A percentile compares a stretch with the other conserved stretches of the same genome.
Conservation (phyloP, 2,888 invertebrate species). For the Pseudanteris insignis region DNA sequence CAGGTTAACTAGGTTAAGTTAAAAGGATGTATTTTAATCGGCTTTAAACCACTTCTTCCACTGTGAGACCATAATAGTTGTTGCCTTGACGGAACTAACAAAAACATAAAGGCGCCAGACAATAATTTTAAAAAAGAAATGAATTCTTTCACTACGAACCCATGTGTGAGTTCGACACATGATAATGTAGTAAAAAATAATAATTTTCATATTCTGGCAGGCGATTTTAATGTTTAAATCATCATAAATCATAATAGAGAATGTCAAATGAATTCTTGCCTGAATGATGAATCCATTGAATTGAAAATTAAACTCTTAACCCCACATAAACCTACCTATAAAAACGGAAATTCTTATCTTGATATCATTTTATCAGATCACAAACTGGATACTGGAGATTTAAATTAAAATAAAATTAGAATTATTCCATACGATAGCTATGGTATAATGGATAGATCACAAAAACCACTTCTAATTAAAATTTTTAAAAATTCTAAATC, state of each 20-base stretch:
- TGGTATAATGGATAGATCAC: constrained; percentile 9
- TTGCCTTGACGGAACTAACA: too few relatives aligned
- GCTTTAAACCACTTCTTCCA: too few relatives aligned
- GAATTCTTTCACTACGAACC: too few relatives aligned
- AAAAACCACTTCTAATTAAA: constrained; percentile 3
- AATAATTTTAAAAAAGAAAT: too few relatives aligned
- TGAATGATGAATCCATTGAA: constrained; percentile 2
- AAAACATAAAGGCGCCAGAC: too few relatives aligned
- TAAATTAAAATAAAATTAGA: constrained; percentile 1
- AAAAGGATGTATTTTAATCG: too few relatives aligned
- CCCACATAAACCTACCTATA: constrained; percentile 7
- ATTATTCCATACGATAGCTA: constrained; percentile 32
- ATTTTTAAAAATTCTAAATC: background rate
- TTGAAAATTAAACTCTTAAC: constrained; percentile 3
- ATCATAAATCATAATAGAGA: constrained; percentile 12
- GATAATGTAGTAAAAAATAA: too few relatives aligned
- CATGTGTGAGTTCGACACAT: too few relatives aligned
- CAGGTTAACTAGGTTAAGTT: too few relatives aligned
- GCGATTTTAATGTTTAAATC: constrained; percentile 33
- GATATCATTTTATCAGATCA: constrained; percentile 1
- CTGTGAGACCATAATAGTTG: too few relatives aligned
- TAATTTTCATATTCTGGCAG: constrained; percentile 26
- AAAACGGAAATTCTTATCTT: constrained; percentile 5
- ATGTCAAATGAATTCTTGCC: constrained; percentile 3
- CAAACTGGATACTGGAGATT: constrained; percentile 7